phyloP scores from a whole-genome alignment of 2,113 vertebrate species.

The Anhinga rufa region DNA sequence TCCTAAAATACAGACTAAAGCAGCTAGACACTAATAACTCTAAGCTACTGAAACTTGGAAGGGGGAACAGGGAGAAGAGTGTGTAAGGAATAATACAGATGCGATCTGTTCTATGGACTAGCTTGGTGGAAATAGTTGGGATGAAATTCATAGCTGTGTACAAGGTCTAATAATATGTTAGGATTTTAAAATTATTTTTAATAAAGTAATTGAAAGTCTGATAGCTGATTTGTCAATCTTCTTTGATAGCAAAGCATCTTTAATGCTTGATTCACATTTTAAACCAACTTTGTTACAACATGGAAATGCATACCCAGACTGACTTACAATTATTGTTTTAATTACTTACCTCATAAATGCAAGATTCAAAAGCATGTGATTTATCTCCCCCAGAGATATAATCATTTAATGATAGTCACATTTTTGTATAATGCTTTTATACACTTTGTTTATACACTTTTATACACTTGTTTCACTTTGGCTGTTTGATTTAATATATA shows the following conservation, averaged over 20 bases:
- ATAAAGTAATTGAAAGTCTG: not conserved
- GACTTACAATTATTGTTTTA: not conserved
- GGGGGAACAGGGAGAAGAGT: not conserved
- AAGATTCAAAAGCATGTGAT: not conserved
- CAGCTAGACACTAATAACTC: not conserved
- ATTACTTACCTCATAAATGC: not conserved
- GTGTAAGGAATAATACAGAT: not conserved
- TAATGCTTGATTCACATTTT: not conserved
- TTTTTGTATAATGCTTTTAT: not conserved
- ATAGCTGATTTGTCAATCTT: not conserved
- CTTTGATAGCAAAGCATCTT: not conserved
- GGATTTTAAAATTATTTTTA: not conserved
- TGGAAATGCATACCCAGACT: accelerated
- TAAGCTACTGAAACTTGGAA: not conserved
- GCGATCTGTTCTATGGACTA: not conserved
- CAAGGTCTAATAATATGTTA: not conserved
- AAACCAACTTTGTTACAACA: not conserved
- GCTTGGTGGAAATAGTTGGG: not conserved
- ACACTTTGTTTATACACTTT: too few relatives aligned
- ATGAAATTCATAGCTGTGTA: not conserved
- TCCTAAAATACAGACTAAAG: not conserved
- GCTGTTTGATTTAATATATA: not conserved
- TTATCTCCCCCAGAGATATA: not conserved
- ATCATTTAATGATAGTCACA: not conserved
- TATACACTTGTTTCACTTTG: not conserved